Conservation (phyloP, 2,888 invertebrate genomes). For the Nymphalis polychloros region DNA sequence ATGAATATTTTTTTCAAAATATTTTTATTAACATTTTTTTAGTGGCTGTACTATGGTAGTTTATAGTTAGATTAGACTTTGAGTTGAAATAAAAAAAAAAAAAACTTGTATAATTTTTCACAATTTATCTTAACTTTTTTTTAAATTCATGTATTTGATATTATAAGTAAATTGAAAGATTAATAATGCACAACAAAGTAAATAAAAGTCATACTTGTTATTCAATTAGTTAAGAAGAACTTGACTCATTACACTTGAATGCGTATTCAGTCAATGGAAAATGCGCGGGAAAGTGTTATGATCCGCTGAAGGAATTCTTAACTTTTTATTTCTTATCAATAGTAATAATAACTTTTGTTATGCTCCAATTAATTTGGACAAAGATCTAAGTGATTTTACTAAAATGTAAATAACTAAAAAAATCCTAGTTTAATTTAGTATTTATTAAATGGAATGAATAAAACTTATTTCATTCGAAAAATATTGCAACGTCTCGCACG, state of each 20-base stretch:
- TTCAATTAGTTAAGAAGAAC: slow-evolving; percentile 36
- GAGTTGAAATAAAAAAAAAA: no score
- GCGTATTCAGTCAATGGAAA: slow-evolving; percentile 42
- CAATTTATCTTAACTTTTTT: no score
- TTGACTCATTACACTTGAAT: slow-evolving; percentile 32
- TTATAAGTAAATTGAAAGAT: not conserved
- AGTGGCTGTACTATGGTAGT: not conserved
- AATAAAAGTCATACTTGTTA: slow-evolving; percentile 17
- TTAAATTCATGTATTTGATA: not conserved
- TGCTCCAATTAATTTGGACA: no score
- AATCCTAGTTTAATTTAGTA: no score
- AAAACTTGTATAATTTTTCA: no score
- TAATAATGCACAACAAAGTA: not conserved
- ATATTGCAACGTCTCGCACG: no score
- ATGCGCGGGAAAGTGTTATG: slow-evolving; percentile 43
- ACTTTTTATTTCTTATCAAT: slow-evolving; percentile 9
- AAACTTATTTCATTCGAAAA: no score
- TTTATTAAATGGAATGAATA: no score
- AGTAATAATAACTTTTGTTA: no score
- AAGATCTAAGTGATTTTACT: no score
- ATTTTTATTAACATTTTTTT: slow-evolving; percentile 21
- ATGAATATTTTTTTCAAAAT: not conserved
- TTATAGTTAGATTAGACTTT: no score
- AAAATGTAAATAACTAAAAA: no score
- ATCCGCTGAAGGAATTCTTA: slow-evolving; percentile 20